These are phyloP conservation scores for Hylomyscus alleni DNA, from an alignment of 2,797 vertebrate genomes.

Conservation along the genomic window DNA sequence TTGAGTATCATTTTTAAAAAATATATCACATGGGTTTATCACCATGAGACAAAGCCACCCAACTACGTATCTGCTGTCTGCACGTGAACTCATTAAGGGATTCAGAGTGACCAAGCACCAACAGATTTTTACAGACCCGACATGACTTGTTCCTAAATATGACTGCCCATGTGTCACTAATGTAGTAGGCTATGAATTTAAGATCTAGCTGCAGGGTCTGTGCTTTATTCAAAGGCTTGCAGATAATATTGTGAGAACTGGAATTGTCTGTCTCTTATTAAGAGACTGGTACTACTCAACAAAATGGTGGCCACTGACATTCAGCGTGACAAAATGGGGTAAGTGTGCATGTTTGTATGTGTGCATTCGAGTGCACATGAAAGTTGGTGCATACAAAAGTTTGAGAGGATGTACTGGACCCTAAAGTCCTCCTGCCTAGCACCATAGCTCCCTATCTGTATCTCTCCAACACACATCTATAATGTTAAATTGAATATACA, in stretches of 20 bases:
- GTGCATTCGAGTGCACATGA: neutral
- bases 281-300: constrained; percentile 30
- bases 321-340: constrained; percentile 38
- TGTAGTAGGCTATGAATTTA: constrained; percentile 4
- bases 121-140: constrained; percentile 41
- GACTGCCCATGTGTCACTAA: constrained; percentile 45
- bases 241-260: constrained; percentile 13
- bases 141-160: constrained; percentile 50
- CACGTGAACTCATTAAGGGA: constrained; percentile 54
- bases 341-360: neutral
- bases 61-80: constrained; percentile 24
- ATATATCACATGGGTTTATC: neutral
- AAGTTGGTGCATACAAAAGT: neutral
- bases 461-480: constrained; percentile 42
- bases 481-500: constrained; percentile 32
- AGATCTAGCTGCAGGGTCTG: constrained; percentile 33
- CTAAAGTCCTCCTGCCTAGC: constrained; percentile 33
- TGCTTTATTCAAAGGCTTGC: constrained; percentile 35
- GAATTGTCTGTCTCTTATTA: constrained; percentile 47
- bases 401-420: neutral
- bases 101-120: neutral
- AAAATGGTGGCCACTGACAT: constrained; percentile 55
- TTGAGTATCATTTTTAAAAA: constrained; percentile 10
- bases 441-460: neutral
- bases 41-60: constrained; percentile 17